Evolutionary conservation across 2,797 vertebrate species (phyloP).

Genomic region (Manis pentadactyla): DNA sequence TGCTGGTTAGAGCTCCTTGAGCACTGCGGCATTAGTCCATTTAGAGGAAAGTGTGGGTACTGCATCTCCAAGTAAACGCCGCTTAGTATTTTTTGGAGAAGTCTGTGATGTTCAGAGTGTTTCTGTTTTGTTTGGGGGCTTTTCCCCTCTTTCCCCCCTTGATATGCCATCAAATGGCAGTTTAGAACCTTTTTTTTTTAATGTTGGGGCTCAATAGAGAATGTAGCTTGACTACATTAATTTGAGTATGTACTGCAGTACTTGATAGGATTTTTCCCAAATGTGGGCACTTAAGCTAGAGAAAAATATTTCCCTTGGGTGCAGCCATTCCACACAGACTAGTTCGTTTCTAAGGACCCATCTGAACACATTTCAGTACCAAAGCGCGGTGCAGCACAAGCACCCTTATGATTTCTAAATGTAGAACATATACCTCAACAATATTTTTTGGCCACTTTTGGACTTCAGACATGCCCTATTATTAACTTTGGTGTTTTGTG

Average conservation of each 20-base stretch:
- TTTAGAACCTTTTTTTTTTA: slow-evolving; percentile 51
- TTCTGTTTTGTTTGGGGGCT: not conserved
- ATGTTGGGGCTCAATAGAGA: slow-evolving; percentile 31
- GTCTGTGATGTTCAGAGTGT: not conserved
- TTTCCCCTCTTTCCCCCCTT: not conserved
- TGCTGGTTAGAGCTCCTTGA: not conserved
- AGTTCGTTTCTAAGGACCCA: slow-evolving; percentile 23
- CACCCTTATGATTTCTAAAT: not conserved
- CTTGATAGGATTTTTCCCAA: slow-evolving; percentile 58
- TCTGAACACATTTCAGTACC: not conserved
- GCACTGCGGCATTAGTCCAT: not conserved
- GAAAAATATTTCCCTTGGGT: slow-evolving; percentile 51
- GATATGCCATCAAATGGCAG: not conserved
- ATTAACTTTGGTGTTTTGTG: slow-evolving; percentile 44
- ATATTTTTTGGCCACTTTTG: slow-evolving; percentile 45
- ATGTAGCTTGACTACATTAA: slow-evolving; percentile 46
- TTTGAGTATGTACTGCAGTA: slow-evolving; percentile 35
- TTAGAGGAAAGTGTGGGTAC: not conserved
- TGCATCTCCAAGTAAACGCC: not conserved
- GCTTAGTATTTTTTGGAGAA: not conserved
- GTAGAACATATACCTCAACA: not conserved
- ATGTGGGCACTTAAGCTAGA: slow-evolving; percentile 44
- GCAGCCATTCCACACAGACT: not conserved
- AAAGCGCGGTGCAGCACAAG: not conserved
- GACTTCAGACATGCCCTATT: slow-evolving; percentile 56